Evolutionary conservation across 1,140 invertebrate species (phyloP).

Genomic region (Scaptodrosophila lebanonensis): DNA sequence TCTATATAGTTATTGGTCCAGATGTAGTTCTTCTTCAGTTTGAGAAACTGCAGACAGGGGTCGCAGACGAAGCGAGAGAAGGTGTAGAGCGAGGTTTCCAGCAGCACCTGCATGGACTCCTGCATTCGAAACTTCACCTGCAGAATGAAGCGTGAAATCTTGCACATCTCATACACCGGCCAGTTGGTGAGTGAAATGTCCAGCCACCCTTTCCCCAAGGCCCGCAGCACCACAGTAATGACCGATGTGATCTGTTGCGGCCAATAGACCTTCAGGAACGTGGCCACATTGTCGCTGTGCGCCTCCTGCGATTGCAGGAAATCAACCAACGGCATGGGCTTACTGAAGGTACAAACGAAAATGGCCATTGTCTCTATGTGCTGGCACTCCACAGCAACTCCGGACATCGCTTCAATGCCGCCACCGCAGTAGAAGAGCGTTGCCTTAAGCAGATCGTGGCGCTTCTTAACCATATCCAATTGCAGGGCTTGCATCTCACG

Average conservation of each 20-base stretch:
- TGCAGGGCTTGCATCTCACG: conserved; percentile 23
- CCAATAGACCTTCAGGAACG: conserved; percentile 60
- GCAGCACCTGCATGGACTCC: conserved; percentile 63
- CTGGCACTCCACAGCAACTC: conserved; percentile 53
- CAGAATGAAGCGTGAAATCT: conserved; percentile 60
- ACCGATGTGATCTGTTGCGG: conserved; percentile 48
- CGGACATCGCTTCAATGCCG: conserved; percentile 59
- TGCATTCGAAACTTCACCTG: conserved; percentile 73
- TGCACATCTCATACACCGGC: conserved; percentile 62
- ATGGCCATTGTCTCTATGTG: conserved; percentile 53
- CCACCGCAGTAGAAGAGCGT: conserved; percentile 56
- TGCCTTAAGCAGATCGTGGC: conserved; percentile 29
- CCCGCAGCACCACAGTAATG: conserved; percentile 49
- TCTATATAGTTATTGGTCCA: conserved; percentile 63
- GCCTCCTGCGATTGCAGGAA: conserved; percentile 57
- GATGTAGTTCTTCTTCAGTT: conserved; percentile 33
- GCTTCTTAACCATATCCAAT: conserved; percentile 34
- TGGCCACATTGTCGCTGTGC: conserved; percentile 53
- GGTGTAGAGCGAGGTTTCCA: conserved; percentile 47
- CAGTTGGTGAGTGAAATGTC: conserved; percentile 57
- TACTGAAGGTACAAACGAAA: conserved; percentile 53
- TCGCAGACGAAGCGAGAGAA: conserved; percentile 59
- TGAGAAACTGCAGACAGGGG: conserved; percentile 55
- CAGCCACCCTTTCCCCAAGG: conserved; percentile 66
- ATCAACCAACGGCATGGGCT: conserved; percentile 46